Evolutionary conservation across 2,797 vertebrate species (phyloP).

Genomic region (Enteromius anoplus): DNA sequence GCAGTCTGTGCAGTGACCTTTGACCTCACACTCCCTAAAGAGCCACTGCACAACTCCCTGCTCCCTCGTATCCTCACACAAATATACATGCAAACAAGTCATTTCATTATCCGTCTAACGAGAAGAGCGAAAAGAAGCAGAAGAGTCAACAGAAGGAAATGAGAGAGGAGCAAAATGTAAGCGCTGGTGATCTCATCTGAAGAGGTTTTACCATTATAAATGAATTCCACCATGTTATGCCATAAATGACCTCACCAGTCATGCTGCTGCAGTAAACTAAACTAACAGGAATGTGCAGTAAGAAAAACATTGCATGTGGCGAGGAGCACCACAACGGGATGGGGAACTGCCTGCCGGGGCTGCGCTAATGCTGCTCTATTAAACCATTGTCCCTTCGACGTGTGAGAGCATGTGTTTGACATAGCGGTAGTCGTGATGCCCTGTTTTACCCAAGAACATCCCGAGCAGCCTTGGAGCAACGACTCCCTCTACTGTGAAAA

Average conservation of each 20-base stretch:
- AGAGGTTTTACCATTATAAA: conserved; percentile 85
- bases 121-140: conserved; percentile 36
- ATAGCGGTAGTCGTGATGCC: conserved; percentile 39
- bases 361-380: conserved; percentile 84
- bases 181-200: conserved; percentile 78
- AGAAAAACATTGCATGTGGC: conserved; percentile 81
- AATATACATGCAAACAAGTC: conserved; percentile 83
- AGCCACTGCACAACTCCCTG: conserved; percentile 78
- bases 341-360: conserved; percentile 68
- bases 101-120: conserved; percentile 82
- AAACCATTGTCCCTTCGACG: conserved; percentile 75
- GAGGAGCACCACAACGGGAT: conserved; percentile 76
- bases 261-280: conserved; percentile 86
- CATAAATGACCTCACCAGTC: conserved; percentile 91
- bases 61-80: conserved; percentile 76
- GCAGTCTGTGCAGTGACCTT: conserved; percentile 75
- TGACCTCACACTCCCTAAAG: conserved; percentile 69
- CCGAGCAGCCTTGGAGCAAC: conserved; percentile 73
- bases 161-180: background rate
- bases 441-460: conserved; percentile 75
- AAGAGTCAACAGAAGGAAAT: conserved; percentile 52
- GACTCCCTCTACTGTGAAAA: conserved; percentile 82
- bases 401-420: conserved; percentile 71
- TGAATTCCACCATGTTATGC: conserved; percentile 82
- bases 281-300: conserved; percentile 84